These are phyloP conservation scores for Drusus annulatus DNA, from an alignment of 1,140 invertebrate species.

Conservation along the genomic window DNA sequence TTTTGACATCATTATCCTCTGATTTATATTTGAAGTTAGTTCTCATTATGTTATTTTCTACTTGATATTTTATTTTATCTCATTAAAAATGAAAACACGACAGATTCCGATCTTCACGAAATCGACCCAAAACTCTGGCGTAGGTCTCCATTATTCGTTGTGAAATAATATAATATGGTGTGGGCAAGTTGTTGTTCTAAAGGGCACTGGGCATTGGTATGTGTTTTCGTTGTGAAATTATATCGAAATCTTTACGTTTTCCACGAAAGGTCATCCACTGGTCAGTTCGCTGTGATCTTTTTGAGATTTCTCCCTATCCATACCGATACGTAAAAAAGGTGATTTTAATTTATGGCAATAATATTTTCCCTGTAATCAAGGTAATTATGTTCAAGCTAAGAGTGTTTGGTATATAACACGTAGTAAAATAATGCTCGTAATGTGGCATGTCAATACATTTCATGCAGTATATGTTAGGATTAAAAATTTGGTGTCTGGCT, in stretches of 20 bases:
- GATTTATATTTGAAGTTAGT: too few species aligned
- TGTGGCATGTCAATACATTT: too few species aligned
- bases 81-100: neutral
- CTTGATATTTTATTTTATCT: too few species aligned
- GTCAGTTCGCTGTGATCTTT: constrained; percentile 14
- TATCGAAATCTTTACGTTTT: constrained; percentile 18
- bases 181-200: neutral
- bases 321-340: neutral
- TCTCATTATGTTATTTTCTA: too few species aligned
- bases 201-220: constrained; percentile 21
- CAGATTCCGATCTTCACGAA: constrained; percentile 27
- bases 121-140: constrained; percentile 26
- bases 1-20: too few species aligned
- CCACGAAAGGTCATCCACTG: constrained; percentile 11
- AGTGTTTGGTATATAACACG: too few species aligned
- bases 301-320: neutral
- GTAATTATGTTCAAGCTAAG: too few species aligned
- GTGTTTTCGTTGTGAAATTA: constrained; percentile 26
- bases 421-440: too few species aligned
- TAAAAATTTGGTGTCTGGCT: too few species aligned
- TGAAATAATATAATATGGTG: constrained; percentile 14
- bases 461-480: too few species aligned
- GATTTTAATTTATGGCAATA: neutral
- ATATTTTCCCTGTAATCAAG: neutral
- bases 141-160: constrained; percentile 30